Base-by-base conservation (phyloP, 2,113 vertebrate genomes). In the Siniperca knerii region DNA sequence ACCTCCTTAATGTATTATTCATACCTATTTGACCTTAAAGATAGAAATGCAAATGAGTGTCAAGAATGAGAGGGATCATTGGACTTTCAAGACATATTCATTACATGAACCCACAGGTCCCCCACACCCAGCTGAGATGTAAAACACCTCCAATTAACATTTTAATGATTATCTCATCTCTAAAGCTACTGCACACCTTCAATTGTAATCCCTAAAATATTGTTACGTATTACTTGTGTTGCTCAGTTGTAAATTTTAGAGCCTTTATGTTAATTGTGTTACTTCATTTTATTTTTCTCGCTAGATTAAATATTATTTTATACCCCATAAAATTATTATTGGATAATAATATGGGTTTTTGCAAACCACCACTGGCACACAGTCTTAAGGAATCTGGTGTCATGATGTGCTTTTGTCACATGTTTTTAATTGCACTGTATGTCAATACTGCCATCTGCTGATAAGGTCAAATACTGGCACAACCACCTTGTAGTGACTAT, bases 1-100 rank as follows among this genome's bases (percentile, higher is more conserved):
- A 88, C 83, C 90, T 90, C 85, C 93, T 90, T 90, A 81, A 95
- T 95, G 91, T 94, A 91, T 96, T 95, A 96, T 96, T 96, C 93
- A 96, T 88, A 86, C 83, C 87, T 79, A 57, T 92, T 94, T 96
- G 95, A 96, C 95, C 95, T 95, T 94, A 94, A 94, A 95, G 92
- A 93, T 91, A 91, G 93, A 92, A 95, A 94, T 93, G 94, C 93
- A 93, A 94, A 95, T 93, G 77, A 74, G 29, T 84, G 90, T 90
- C 79, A 92, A 92, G 91, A 94, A 94, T 91, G 89, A 92, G 89
- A 89, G 80, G 75, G 91, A 95, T 95, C 84, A 85, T 92, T 74
- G 80, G 90, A 93, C 85, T 94, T 93, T 94, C 95, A 96, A 95
- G 90, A 94, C 92, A 92, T 87, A 90, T 94, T 95, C 92, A 95